phyloP scores from a whole-genome alignment of 2,797 vertebrate genomes.

The Helicolenus hilgendorfi region DNA sequence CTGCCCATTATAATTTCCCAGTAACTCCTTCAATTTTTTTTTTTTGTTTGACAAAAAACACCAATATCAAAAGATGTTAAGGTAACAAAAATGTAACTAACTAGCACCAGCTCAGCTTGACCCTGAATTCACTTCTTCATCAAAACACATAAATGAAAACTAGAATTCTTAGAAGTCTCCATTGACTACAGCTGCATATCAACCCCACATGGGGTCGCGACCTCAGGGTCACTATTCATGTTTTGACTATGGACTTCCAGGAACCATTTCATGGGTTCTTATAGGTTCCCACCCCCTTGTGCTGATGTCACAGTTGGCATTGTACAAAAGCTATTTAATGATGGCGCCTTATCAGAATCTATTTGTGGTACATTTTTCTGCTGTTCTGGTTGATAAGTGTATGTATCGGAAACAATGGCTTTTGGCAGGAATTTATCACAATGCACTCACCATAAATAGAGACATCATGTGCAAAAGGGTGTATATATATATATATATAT shows the following conservation, averaged over 20 bases:
- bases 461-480: not conserved
- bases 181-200: not conserved
- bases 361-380: slow-evolving; percentile 8
- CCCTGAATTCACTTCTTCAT: no score
- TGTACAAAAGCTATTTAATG: slow-evolving; percentile 22
- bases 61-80: not conserved
- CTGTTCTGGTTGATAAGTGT: not conserved
- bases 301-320: not conserved
- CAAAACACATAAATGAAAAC: not conserved
- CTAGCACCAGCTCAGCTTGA: not conserved
- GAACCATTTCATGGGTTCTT: slow-evolving; percentile 21
- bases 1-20: not conserved
- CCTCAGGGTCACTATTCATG: not conserved
- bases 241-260: slow-evolving; percentile 12
- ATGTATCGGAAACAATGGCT: slow-evolving; percentile 34
- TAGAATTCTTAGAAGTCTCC: not conserved
- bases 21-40: not conserved
- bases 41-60: not conserved
- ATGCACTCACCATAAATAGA: slow-evolving; percentile 43
- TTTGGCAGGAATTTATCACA: slow-evolving; percentile 47
- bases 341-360: slow-evolving; percentile 9
- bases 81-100: not conserved
- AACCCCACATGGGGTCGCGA: not conserved
- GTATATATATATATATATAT: slow-evolving; percentile 17
- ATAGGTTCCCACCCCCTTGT: not conserved